phyloP scores from a whole-genome alignment of 2,888 invertebrate species.

The Dicyrtomina minuta region DNA sequence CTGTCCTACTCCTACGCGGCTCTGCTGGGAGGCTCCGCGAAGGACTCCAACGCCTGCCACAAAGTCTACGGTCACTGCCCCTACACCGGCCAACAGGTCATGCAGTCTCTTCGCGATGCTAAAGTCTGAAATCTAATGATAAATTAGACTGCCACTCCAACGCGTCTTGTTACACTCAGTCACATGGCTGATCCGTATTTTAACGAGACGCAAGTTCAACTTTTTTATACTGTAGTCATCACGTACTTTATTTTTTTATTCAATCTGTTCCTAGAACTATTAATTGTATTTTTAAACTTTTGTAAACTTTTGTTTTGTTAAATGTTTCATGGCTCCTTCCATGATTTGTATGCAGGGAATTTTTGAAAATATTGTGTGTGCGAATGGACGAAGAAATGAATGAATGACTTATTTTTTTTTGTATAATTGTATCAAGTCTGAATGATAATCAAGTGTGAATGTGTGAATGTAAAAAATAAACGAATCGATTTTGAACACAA shows the following conservation, averaged over 20 bases:
- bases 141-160: no score
- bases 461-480: no score
- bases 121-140: constrained; percentile 40
- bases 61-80: constrained; percentile 49
- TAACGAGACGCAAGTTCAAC: no score
- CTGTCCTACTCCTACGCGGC: constrained; percentile 48
- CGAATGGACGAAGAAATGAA: background rate
- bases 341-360: background rate
- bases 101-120: constrained; percentile 47
- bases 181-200: no score
- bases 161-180: no score
- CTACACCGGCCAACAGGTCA: constrained; percentile 41
- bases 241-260: constrained; percentile 1
- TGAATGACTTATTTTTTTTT: no score
- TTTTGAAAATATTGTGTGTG: background rate
- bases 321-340: background rate
- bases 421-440: no score
- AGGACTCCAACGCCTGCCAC: constrained; percentile 41
- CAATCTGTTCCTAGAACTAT: no score
- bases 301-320: constrained; percentile 1
- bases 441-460: no score
- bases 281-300: background rate
- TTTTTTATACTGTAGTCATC: no score
- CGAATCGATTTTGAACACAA: no score
- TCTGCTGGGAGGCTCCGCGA: constrained; percentile 45